Evolutionary conservation across 2,113 vertebrate genomes (phyloP), one percentile per base, ranked within the genome.

Genomic region (Corvus cornix): DNA sequence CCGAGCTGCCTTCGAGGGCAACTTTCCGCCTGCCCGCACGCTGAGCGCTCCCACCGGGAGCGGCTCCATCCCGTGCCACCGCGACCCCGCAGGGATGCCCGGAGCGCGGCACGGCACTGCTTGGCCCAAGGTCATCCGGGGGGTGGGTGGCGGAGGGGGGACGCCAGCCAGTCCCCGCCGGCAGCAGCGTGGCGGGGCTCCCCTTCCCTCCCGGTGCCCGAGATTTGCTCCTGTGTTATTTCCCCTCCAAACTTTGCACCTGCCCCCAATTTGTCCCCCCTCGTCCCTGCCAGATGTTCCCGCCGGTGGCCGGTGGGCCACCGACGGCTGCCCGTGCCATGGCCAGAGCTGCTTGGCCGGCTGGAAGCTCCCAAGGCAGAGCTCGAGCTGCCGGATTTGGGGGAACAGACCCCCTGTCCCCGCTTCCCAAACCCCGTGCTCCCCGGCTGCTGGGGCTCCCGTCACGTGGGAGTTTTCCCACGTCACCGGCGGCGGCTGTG

Each of bases 41-140:
- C 33, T 17, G 78, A 53, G 52, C 13, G 9, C 30, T 59, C 43
- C 59, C n/a, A 3, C 44, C 12, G 3, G 26, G 5, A 21, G 56
- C 60, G 18, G 53, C 72, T 83, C 46, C 9, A 11, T 46, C 39
- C 48, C 37, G 62, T 6, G 80, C 51, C 81, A 21, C 56, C 48
- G 37, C 30, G 28, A 59, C 52, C 89, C 39, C n/a, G 39, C 74
- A 41, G 74, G 26, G 69, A 46, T 35, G 85, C 30, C 83, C 46
- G 44, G 58, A 59, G 30, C 16, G 6, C 2, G 10, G 28, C 73
- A 15, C 19, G 7, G 73, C 74, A 1, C 64, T 0, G 53, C 67
- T 63, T 79, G 93, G 96, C 77, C 84, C 96, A 97, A 95, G 95
- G 96, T 96, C 95, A 95, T 82, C 44, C 9, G n/a, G 19, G 1